A percentile compares a stretch with the other conserved stretches of the same genome.
phyloP scores from a whole-genome alignment of 2,797 vertebrate species.

The Falco biarmicus region DNA sequence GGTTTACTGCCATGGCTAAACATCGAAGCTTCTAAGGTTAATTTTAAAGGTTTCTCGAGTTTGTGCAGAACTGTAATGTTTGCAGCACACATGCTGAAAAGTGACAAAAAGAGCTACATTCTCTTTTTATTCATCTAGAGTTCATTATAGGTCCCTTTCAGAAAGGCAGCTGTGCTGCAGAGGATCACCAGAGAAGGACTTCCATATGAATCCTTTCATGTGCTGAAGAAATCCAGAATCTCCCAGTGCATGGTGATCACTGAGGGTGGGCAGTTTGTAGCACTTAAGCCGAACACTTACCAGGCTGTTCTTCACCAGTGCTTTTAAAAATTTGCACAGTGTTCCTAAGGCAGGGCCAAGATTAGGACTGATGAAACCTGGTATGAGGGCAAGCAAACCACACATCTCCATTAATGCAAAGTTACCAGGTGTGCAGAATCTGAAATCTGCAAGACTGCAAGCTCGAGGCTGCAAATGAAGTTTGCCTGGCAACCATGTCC shows the following conservation, averaged over 20 bases:
- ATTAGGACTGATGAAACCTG: background rate
- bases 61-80: background rate
- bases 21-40: background rate
- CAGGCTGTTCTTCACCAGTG: background rate
- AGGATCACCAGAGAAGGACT: background rate
- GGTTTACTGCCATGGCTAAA: background rate
- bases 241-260: background rate
- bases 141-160: background rate
- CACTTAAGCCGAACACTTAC: background rate
- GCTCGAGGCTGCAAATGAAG: background rate
- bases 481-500: background rate
- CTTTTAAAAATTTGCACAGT: background rate
- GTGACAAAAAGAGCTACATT: background rate
- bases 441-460: slow-evolving; percentile 15
- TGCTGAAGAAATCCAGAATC: background rate
- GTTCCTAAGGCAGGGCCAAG: background rate
- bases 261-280: background rate
- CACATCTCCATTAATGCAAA: background rate
- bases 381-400: background rate
- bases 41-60: background rate
- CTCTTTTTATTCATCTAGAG: background rate
- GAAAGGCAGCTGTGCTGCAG: background rate
- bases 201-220: background rate
- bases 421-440: background rate
- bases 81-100: background rate